Base-by-base conservation (phyloP, 2,113 vertebrate genomes). In the Nestor notabilis region DNA sequence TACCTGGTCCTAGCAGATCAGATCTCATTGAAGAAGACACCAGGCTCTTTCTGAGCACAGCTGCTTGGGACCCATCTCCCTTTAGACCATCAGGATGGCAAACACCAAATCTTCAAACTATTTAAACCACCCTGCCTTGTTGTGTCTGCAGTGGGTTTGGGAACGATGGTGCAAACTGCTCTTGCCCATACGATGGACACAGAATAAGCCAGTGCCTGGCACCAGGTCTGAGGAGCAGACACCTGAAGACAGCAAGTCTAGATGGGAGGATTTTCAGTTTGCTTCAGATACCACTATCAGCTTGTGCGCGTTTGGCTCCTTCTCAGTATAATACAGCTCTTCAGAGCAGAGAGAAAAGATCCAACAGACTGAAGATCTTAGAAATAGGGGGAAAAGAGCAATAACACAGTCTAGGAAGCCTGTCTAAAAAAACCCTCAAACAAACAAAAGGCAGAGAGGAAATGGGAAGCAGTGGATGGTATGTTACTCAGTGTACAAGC, bases 381-480 rank as follows among this genome's bases (percentile, higher is more conserved):
- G 47, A 90, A 94, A 93, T 0, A 8, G 58, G 55, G 66, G 39
- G 0, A 47, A 89, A 94, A 82, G 80, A 90, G 90, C 23, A 56
- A 91, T 96, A 92, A n/a, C 43, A 88, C 49, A 89, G 91, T 69
- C 66, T 56, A 76, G 89, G 46, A 49, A 95, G 64, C 47, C 31
- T 60, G 65, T 66, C 29, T 89, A 50, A 71, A 92, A 66, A 86
- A 70, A 87, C 17, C 9, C 9, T 21, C 33, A 35, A 60, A 77
- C 78, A 95, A 96, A 91, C 80, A 91, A 89, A 95, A 90, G 58
- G 65, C 72, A 81, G 92, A 49, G 86, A 87, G 89, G 81, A 97
- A 92, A 94, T 69, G 83, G 83, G 70, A 91, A 89, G 78, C 81
- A 53, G 89, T 65, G 92, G 65, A 91, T 5, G 37, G 37, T 87